Conservation (phyloP, 35 echinoderm and acorn worm species). For the Apostichopus japonicus region DNA sequence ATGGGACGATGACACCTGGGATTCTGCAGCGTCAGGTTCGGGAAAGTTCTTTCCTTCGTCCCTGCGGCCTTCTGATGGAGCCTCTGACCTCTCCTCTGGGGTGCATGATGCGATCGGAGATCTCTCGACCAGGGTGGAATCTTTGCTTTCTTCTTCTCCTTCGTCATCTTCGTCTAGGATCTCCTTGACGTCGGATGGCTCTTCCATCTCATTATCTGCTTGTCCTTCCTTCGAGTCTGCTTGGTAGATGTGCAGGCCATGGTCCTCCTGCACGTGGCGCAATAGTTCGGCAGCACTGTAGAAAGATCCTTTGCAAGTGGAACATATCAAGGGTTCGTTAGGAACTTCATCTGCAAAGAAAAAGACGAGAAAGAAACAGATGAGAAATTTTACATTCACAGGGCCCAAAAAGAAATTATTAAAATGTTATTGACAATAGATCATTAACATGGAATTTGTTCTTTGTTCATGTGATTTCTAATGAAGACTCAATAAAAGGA, state of each 20-base stretch:
- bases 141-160: constrained; percentile 18
- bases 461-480: too few species aligned
- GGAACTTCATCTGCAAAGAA: constrained; percentile 59
- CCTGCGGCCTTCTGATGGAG: constrained; percentile 2
- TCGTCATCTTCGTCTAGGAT: not conserved
- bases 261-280: constrained; percentile 84
- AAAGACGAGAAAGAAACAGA: constrained; percentile 44
- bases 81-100: not conserved
- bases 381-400: not conserved
- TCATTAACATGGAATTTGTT: too few species aligned
- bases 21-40: constrained; percentile 36
- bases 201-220: not conserved
- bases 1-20: constrained; percentile 48
- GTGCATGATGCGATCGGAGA: not conserved
- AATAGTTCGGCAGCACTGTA: constrained; percentile 80
- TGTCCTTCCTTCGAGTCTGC: constrained; percentile 53
- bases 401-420: too few species aligned
- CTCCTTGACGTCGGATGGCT: constrained; percentile 16
- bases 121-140: constrained; percentile 9
- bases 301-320: constrained; percentile 83
- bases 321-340: constrained; percentile 86
- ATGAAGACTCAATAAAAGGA: too few species aligned
- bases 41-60: constrained; percentile 17
- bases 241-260: constrained; percentile 96
- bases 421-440: too few species aligned